Percentiles rank a stretch among this genome's conserved stretches.
Conservation (phyloP, 2,888 invertebrate species). For the Erebia aethiops region DNA sequence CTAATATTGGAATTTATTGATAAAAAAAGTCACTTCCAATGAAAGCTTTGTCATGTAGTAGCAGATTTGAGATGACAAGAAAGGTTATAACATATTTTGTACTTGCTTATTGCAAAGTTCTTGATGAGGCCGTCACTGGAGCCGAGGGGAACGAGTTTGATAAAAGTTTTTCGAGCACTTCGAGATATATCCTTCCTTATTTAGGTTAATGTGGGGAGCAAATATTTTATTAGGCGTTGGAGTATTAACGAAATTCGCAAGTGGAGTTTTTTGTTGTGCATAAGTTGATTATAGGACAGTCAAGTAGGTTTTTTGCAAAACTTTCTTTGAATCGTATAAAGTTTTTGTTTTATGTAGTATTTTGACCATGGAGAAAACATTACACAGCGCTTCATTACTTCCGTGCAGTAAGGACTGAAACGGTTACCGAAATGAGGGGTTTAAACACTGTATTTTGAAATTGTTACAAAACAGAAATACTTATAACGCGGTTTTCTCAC, state of each 20-base stretch:
- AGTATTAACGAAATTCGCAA: slow-evolving; percentile 24
- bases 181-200: slow-evolving; percentile 38
- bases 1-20: no score
- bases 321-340: no score
- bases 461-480: no score
- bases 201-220: slow-evolving; percentile 36
- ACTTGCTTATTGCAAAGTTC: slow-evolving; percentile 46
- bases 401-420: no score
- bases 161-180: slow-evolving; percentile 44
- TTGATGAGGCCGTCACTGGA: slow-evolving; percentile 43
- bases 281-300: slow-evolving; percentile 21
- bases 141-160: slow-evolving; percentile 39
- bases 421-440: no score
- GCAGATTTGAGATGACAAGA: slow-evolving; percentile 21
- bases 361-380: no score
- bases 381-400: no score
- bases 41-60: slow-evolving; percentile 18
- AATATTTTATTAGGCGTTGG: slow-evolving; percentile 38
- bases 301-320: neutral
- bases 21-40: neutral
- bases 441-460: no score
- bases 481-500: no score
- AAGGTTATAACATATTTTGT: slow-evolving; percentile 39
- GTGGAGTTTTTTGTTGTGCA: slow-evolving; percentile 21
- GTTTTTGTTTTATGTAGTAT: no score